These are phyloP conservation scores for Tautogolabrus adspersus DNA, from an alignment of 2,113 vertebrate species.

Conservation along the genomic window DNA sequence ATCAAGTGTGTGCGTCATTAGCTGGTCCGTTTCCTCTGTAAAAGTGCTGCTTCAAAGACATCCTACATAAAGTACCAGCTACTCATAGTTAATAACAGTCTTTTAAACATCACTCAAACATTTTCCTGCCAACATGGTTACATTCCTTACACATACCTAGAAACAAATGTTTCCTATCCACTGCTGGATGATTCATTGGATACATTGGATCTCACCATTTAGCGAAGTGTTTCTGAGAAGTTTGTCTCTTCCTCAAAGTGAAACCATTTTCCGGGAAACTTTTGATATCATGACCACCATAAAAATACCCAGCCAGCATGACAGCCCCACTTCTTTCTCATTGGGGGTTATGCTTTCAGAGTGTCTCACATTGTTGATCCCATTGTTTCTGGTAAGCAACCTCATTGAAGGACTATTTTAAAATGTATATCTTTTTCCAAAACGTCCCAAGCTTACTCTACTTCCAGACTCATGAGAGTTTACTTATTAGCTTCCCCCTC, in stretches of 20 bases:
- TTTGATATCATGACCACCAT: neutral
- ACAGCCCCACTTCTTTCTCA: too few species aligned
- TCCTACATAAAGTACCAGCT: conserved; percentile 11
- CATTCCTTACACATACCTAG: neutral
- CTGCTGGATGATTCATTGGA: neutral
- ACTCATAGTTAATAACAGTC: conserved; percentile 23
- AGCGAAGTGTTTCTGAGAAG: neutral
- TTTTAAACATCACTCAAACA: conserved; percentile 24
- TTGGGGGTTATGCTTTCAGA: conserved; percentile 9
- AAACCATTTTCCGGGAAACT: neutral
- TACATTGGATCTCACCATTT: neutral
- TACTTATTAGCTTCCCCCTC: too few species aligned
- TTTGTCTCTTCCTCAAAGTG: neutral
- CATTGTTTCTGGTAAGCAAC: neutral
- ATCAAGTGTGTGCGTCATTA: conserved; percentile 14
- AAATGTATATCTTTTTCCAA: too few species aligned
- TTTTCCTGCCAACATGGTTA: conserved; percentile 35
- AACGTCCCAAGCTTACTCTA: too few species aligned
- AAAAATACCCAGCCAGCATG: neutral
- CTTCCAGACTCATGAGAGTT: too few species aligned
- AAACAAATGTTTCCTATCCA: neutral
- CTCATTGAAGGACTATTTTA: neutral
- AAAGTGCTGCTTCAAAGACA: conserved; percentile 25
- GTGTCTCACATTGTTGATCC: neutral
- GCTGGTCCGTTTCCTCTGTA: neutral